Evolutionary conservation across 2,888 invertebrate species (phyloP).

Genomic region (Suillia variegata): DNA sequence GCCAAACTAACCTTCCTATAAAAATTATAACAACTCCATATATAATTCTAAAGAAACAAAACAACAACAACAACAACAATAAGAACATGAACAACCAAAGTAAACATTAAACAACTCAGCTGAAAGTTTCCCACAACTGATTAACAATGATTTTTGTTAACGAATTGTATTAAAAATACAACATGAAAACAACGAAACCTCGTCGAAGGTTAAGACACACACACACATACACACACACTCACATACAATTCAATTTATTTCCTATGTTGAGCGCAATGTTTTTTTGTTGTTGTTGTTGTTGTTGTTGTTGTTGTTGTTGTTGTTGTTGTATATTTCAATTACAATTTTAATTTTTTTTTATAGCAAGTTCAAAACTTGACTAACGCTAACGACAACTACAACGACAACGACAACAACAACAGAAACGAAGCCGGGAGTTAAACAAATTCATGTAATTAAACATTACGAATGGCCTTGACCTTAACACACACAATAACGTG

Average conservation of each 20-base stretch:
- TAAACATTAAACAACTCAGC: not conserved
- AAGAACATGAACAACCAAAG: not conserved
- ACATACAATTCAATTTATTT: slow-evolving; percentile 8
- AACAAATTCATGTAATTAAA: slow-evolving; percentile 23
- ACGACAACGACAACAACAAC: no score
- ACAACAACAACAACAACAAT: not conserved
- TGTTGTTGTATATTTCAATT: no score
- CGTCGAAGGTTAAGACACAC: slow-evolving; percentile 30
- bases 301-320: no score
- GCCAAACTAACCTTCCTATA: no score
- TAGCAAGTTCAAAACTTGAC: not conserved
- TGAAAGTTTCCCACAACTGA: slow-evolving; percentile 17
- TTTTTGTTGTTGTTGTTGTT: not conserved
- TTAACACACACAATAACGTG: slow-evolving; percentile 44
- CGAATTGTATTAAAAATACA: slow-evolving; percentile 3
- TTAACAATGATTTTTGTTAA: slow-evolving; percentile 4
- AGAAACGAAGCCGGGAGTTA: not conserved
- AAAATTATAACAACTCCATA: no score
- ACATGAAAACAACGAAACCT: slow-evolving; percentile 32
- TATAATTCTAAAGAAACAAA: no score
- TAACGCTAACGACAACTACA: no score
- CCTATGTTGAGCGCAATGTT: slow-evolving; percentile 12
- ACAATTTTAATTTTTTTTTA: not conserved
- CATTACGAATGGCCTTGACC: slow-evolving; percentile 51
- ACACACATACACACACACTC: slow-evolving; percentile 10